These are phyloP conservation scores for Sakesphorus luctuosus DNA, from an alignment of 2,113 vertebrate genomes.

Conservation along the genomic window DNA sequence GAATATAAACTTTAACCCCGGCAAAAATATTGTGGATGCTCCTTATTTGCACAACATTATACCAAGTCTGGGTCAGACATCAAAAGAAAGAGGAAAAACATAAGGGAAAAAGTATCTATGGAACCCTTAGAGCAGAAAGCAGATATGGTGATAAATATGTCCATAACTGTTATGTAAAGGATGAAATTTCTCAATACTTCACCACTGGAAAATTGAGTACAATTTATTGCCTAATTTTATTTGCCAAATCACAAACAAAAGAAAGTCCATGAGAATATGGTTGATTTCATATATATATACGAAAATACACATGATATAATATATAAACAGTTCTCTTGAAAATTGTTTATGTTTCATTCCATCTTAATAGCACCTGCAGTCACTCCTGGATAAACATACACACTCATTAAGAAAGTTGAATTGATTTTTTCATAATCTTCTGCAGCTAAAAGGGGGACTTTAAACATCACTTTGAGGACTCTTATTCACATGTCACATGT, in stretches of 20 bases:
- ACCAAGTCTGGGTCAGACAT: neutral
- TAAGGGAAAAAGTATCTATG: neutral
- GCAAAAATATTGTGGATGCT: neutral
- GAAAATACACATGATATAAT: neutral
- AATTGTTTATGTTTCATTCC: neutral
- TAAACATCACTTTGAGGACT: neutral
- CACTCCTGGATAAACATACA: neutral
- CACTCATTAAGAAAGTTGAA: neutral
- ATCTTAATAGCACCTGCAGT: neutral
- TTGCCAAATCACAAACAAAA: neutral
- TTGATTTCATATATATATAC: neutral
- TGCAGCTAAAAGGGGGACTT: neutral
- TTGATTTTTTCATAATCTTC: neutral
- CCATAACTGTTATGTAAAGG: neutral
- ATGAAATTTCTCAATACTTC: neutral
- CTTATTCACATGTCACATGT: neutral
- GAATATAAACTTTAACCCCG: neutral
- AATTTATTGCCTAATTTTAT: neutral
- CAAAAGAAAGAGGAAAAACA: neutral
- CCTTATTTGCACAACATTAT: neutral
- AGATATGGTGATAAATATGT: neutral
- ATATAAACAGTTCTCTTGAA: neutral
- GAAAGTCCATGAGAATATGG: neutral
- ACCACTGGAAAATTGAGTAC: neutral
- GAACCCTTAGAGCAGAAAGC: neutral